phyloP scores from a whole-genome alignment of 1,140 invertebrate species.

The Drosophila prosaltans region DNA sequence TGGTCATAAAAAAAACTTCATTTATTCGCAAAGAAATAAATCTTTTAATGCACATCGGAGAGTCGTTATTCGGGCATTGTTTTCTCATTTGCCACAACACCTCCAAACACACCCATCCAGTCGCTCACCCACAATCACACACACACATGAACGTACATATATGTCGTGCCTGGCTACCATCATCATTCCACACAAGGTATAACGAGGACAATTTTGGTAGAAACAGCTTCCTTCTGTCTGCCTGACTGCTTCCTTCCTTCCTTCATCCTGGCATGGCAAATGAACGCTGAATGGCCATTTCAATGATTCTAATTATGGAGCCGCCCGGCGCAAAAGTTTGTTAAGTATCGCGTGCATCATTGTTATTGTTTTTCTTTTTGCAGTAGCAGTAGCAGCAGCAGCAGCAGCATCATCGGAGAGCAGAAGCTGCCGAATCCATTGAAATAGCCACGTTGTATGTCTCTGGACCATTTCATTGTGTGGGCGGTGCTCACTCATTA shows the following conservation, averaged over 20 bases:
- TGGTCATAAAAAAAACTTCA: constrained; percentile 63
- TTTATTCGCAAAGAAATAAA: constrained; percentile 80
- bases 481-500: constrained; percentile 72
- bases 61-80: constrained; percentile 81
- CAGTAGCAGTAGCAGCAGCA: background rate
- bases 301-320: constrained; percentile 78
- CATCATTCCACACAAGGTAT: constrained; percentile 15
- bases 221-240: constrained; percentile 9
- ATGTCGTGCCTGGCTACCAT: constrained; percentile 59
- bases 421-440: constrained; percentile 12
- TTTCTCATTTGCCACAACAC: constrained; percentile 79
- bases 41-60: constrained; percentile 81
- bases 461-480: constrained; percentile 48
- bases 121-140: constrained; percentile 8
- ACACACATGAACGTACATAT: constrained; percentile 8
- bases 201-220: constrained; percentile 47
- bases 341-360: constrained; percentile 79
- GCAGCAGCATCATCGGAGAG: background rate
- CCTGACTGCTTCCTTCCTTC: background rate
- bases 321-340: constrained; percentile 66
- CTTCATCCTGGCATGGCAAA: constrained; percentile 37
- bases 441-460: constrained; percentile 51
- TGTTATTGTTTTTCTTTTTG: constrained; percentile 69
- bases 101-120: constrained; percentile 42
- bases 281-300: constrained; percentile 70